A percentile compares a stretch with the other conserved stretches of the same genome.
Conservation (phyloP, 2,113 vertebrate species). For the Chinchilla lanigera region DNA sequence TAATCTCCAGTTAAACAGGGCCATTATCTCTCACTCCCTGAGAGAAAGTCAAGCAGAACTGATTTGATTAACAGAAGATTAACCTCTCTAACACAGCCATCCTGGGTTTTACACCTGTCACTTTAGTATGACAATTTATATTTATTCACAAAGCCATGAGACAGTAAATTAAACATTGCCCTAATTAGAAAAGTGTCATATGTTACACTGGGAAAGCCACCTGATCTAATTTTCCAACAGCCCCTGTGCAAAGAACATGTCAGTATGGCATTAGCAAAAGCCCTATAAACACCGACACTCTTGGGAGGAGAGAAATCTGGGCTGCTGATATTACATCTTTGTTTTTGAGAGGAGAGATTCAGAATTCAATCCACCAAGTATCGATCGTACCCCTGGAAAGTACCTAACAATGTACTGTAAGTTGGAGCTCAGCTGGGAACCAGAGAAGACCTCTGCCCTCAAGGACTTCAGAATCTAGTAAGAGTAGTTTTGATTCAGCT, state of each 20-base stretch:
- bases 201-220: slow-evolving; percentile 87
- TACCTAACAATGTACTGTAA: neutral
- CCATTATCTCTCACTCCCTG: slow-evolving; percentile 90
- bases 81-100: slow-evolving; percentile 91
- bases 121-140: slow-evolving; percentile 92
- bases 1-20: slow-evolving; percentile 92
- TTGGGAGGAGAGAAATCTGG: slow-evolving; percentile 1
- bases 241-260: slow-evolving; percentile 80
- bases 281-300: slow-evolving; percentile 70
- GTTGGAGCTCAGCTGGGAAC: neutral
- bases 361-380: neutral
- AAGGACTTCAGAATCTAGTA: neutral
- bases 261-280: slow-evolving; percentile 67
- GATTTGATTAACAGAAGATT: slow-evolving; percentile 94
- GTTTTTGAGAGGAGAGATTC: neutral
- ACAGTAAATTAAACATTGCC: slow-evolving; percentile 93
- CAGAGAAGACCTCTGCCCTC: too few species aligned
- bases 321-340: neutral
- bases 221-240: slow-evolving; percentile 87
- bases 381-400: neutral
- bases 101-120: slow-evolving; percentile 92
- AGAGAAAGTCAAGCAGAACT: slow-evolving; percentile 92
- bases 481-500: neutral
- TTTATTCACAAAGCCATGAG: slow-evolving; percentile 92
- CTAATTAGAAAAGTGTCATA: slow-evolving; percentile 92